These are phyloP conservation scores for Drosophila kepulauana DNA, from an alignment of 1,140 invertebrate genomes.

Conservation along the genomic window DNA sequence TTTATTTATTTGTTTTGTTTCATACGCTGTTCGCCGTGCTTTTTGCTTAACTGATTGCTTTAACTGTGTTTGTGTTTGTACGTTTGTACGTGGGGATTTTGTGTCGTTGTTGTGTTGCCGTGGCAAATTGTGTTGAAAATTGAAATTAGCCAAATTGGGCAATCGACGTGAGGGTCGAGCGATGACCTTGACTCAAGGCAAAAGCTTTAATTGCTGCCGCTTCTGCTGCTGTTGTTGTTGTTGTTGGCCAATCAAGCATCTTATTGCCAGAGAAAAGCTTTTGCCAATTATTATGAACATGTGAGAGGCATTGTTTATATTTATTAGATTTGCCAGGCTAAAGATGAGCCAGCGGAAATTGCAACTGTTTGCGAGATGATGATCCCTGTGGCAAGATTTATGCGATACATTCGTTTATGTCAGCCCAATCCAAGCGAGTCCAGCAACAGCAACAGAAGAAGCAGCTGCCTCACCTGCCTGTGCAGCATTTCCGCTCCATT, in stretches of 20 bases:
- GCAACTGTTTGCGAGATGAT: conserved; percentile 53
- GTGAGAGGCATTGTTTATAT: conserved; percentile 70
- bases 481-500: conserved; percentile 77
- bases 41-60: conserved; percentile 71
- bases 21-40: conserved; percentile 17
- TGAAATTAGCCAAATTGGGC: conserved; percentile 67
- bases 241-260: conserved; percentile 23
- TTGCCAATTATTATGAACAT: conserved; percentile 73
- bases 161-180: not conserved
- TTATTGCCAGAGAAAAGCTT: conserved; percentile 47
- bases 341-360: conserved; percentile 62
- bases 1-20: conserved; percentile 53
- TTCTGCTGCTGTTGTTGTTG: not conserved
- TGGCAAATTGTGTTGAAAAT: conserved; percentile 69
- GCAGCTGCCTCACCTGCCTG: not conserved
- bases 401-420: conserved; percentile 77
- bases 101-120: not conserved
- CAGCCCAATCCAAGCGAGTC: conserved; percentile 26
- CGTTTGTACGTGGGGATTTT: not conserved
- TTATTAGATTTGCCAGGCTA: conserved; percentile 59
- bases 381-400: conserved; percentile 63
- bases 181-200: conserved; percentile 1
- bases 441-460: not conserved
- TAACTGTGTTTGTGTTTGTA: conserved; percentile 52
- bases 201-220: conserved; percentile 28